These are phyloP conservation scores for Loriculus beryllinus DNA, from an alignment of 2,797 vertebrate species.

Conservation along the genomic window DNA sequence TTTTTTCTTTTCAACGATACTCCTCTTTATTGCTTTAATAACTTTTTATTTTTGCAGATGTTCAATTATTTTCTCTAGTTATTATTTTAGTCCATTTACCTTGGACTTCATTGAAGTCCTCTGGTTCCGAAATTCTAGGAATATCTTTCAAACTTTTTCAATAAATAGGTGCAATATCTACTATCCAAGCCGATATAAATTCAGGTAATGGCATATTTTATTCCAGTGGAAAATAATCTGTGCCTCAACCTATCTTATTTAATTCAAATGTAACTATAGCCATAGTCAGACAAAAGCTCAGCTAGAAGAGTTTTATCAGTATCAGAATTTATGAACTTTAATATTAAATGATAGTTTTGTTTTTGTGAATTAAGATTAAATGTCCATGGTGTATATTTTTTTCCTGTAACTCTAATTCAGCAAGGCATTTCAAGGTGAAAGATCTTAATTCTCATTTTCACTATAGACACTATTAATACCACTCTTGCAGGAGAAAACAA, in stretches of 20 bases:
- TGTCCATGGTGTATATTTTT: neutral
- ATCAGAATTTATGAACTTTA: neutral
- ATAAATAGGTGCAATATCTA: neutral
- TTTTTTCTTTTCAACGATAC: neutral
- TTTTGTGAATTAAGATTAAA: neutral
- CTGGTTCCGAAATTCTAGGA: neutral
- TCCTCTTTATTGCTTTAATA: neutral
- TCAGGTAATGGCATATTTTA: neutral
- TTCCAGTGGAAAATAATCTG: neutral
- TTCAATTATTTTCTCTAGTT: neutral
- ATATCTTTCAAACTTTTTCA: neutral
- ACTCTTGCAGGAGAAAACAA: neutral
- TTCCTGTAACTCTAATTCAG: neutral
- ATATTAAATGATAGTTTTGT: neutral
- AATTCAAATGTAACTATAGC: neutral
- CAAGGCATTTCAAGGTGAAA: neutral
- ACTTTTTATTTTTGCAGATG: neutral
- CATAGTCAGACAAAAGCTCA: neutral
- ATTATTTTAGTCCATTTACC: neutral
- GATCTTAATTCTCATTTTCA: neutral
- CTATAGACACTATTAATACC: neutral
- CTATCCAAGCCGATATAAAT: neutral
- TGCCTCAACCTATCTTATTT: neutral
- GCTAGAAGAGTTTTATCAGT: neutral
- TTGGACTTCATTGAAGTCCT: neutral